Evolutionary conservation across 2,888 invertebrate genomes (phyloP).

Genomic region (Plebejus anna): DNA sequence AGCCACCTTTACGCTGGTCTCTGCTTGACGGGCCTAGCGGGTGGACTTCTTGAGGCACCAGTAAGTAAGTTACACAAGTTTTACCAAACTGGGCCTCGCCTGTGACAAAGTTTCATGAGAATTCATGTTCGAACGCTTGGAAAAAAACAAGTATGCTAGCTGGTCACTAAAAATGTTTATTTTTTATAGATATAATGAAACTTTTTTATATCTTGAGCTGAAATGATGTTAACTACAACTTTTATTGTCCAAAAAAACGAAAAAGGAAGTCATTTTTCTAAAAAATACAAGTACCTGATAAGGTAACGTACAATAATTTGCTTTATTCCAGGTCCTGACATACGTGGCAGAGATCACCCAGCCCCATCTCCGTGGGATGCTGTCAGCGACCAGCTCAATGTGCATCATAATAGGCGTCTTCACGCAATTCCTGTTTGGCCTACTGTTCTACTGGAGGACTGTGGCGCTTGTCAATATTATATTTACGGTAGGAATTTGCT

Average conservation of each 20-base stretch:
- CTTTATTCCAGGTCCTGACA: conserved; percentile 81
- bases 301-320: neutral
- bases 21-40: conserved; percentile 85
- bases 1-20: conserved; percentile 85
- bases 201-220: neutral
- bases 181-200: neutral
- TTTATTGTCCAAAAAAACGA: neutral
- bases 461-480: conserved; percentile 84
- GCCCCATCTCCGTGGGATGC: conserved; percentile 86
- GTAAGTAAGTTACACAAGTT: conserved; percentile 67
- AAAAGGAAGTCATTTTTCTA: neutral
- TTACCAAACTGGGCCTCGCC: neutral
- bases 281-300: neutral
- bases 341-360: conserved; percentile 92
- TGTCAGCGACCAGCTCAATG: conserved; percentile 87
- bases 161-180: too few relatives aligned
- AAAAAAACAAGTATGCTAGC: neutral
- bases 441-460: conserved; percentile 85
- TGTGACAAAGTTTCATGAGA: neutral
- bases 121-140: neutral
- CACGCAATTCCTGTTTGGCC: conserved; percentile 86
- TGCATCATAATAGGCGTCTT: conserved; percentile 88
- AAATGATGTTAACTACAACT: neutral
- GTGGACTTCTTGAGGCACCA: conserved; percentile 89
- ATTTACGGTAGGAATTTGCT: conserved; percentile 71